Evolutionary conservation across 2,113 vertebrate species (phyloP).

Genomic region (Triplophysa dalaica): DNA sequence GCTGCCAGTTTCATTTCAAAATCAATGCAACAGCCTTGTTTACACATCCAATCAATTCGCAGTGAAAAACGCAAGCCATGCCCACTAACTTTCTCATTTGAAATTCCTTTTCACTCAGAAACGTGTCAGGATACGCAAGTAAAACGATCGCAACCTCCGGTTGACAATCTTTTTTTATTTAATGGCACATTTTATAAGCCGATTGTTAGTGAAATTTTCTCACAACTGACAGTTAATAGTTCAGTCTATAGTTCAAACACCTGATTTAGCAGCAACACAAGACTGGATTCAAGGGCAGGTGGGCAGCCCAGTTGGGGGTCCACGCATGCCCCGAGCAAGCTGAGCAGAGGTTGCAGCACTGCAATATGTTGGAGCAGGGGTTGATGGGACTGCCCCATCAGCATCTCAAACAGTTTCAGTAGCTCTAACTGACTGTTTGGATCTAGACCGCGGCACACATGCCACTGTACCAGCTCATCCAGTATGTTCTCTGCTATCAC

Average conservation of each 20-base stretch:
- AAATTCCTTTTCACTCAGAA: no score
- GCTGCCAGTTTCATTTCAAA: no score
- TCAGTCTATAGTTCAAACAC: constrained; percentile 38
- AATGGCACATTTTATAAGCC: no score
- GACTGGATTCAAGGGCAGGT: constrained; percentile 79
- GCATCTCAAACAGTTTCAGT: constrained; percentile 93
- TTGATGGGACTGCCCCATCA: constrained; percentile 90
- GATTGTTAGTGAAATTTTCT: not conserved
- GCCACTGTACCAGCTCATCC: constrained; percentile 86
- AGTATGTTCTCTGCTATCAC: constrained; percentile 84
- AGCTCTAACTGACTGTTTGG: constrained; percentile 85
- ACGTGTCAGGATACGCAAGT: no score
- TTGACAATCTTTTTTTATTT: no score
- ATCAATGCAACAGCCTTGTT: no score
- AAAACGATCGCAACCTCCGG: no score
- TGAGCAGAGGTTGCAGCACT: constrained; percentile 85
- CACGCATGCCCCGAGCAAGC: constrained; percentile 82
- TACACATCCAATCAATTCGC: no score
- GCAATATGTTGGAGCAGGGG: constrained; percentile 83
- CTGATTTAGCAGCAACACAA: constrained; percentile 93
- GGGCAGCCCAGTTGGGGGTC: constrained; percentile 76
- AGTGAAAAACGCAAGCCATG: no score
- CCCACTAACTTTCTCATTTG: no score
- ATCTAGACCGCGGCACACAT: constrained; percentile 82
- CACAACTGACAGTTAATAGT: no score